Evolutionary conservation across 2,888 invertebrate genomes (phyloP), one percentile per base, ranked within the genome.

Genomic region (Leptothorax acervorum): DNA sequence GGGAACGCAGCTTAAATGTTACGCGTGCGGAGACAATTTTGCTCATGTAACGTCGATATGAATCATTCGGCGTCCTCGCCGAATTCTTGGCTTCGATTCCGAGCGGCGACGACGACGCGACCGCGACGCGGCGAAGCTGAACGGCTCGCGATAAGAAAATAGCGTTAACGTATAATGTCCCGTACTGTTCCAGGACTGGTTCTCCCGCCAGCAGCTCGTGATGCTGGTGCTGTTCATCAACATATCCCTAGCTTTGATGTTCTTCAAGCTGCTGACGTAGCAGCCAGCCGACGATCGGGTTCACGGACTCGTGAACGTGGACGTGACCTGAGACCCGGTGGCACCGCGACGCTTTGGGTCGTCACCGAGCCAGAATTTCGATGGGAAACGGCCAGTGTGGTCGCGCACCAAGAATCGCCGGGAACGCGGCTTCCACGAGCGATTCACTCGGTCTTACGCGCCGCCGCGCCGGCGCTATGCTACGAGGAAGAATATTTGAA

Each of bases 201-300:
- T 99, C 96, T 98, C 98, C 94, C 97, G 98, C 95, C 98, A 99
- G 96, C 98, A 98, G 96, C 96, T 99, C 95, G 97, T 99, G 95
- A 97, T 99, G 96, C 96, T 99, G 95, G 98, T 99, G 94, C 96
- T 99, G 93, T 97, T 99, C 96, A 97, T 98, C 96, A 99, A 99
- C 96, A 97, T 99, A 96, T 97, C 98, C 92, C 96, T 99, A 96
- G 99, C 98, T 95, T 97, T 99, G 95, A 97, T 99, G 97, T 99
- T 99, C 96, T 98, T 98, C 96, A 98, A 98, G 95, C 96, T 99
- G 96, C 96, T 99, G 94, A 98, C 98, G 97, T 99, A 98, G 98
- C 97, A 97, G 95, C 96, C 92, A 96, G 97, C 95, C 95, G 91
- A 90, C 86, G 85, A 90, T 88, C 89, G 91, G 90, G 90, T 92